Conservation (phyloP, 2,797 vertebrate genomes). For the Neosilurus hyrtlii region DNA sequence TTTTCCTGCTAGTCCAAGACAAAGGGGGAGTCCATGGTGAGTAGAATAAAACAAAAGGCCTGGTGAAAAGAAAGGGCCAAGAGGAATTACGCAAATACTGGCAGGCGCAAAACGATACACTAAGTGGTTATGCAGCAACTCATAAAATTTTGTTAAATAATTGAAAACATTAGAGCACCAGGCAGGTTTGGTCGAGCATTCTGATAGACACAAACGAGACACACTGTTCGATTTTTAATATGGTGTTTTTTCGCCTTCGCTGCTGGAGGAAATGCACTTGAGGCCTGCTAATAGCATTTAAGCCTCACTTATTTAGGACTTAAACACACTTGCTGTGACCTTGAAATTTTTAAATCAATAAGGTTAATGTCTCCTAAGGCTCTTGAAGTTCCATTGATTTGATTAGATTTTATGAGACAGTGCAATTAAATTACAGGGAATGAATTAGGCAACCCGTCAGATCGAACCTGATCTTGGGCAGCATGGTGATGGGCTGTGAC, state of each 20-base stretch:
- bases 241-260: constrained; percentile 12
- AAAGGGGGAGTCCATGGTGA: background rate
- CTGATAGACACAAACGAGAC: background rate
- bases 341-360: constrained; percentile 25
- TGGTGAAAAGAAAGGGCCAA: constrained; percentile 8
- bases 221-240: constrained; percentile 14
- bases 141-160: constrained; percentile 19
- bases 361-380: constrained; percentile 16
- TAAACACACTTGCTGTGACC: constrained; percentile 11
- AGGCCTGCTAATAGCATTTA: constrained; percentile 13
- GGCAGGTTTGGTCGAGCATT: background rate
- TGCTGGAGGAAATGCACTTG: constrained; percentile 18
- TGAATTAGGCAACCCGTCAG: background rate
- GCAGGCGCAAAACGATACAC: constrained; percentile 18
- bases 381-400: constrained; percentile 6
- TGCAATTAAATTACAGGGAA: constrained; percentile 16
- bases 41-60: constrained; percentile 29
- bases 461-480: background rate
- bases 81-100: background rate
- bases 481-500: background rate
- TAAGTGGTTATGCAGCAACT: constrained; percentile 37
- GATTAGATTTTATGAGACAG: constrained; percentile 13
- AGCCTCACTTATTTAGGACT: constrained; percentile 13
- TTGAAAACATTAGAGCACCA: constrained; percentile 21
- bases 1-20: constrained; percentile 21